A percentile compares a stretch with the other conserved stretches of the same genome.
phyloP scores from a whole-genome alignment of 2,113 vertebrate genomes.

The Stictonetta naevosa region DNA sequence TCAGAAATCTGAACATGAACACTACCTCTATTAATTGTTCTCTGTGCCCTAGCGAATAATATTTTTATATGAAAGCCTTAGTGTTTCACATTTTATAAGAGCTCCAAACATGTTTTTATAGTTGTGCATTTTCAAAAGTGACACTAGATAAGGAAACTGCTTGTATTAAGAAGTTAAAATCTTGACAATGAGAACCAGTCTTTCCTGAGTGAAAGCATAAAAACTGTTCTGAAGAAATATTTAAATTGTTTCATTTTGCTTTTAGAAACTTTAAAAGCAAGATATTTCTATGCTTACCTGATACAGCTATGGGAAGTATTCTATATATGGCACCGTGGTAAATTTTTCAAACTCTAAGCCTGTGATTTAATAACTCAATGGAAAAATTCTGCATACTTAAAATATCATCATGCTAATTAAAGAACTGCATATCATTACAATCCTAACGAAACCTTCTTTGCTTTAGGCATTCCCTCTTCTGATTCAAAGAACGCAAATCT shows the following conservation, averaged over 20 bases:
- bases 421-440: background rate
- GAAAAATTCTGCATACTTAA: slow-evolving; percentile 8
- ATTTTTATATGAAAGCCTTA: background rate
- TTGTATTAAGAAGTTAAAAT: background rate
- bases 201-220: background rate
- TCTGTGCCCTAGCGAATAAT: background rate
- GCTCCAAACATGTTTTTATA: background rate
- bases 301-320: background rate
- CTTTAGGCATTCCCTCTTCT: slow-evolving; percentile 93
- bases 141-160: background rate
- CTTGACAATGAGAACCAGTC: background rate
- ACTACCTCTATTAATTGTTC: background rate
- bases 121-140: background rate
- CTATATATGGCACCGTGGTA: slow-evolving; percentile 3
- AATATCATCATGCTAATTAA: slow-evolving; percentile 2
- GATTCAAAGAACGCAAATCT: slow-evolving; percentile 97
- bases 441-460: slow-evolving; percentile 33
- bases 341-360: slow-evolving; percentile 13
- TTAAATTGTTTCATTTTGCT: background rate
- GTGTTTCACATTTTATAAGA: background rate
- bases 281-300: background rate
- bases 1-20: background rate
- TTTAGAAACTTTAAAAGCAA: background rate
- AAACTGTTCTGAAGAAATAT: background rate
- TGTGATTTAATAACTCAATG: background rate